These are phyloP conservation scores for Mimas tiliae DNA, from an alignment of 2,888 invertebrate genomes.

Conservation along the genomic window DNA sequence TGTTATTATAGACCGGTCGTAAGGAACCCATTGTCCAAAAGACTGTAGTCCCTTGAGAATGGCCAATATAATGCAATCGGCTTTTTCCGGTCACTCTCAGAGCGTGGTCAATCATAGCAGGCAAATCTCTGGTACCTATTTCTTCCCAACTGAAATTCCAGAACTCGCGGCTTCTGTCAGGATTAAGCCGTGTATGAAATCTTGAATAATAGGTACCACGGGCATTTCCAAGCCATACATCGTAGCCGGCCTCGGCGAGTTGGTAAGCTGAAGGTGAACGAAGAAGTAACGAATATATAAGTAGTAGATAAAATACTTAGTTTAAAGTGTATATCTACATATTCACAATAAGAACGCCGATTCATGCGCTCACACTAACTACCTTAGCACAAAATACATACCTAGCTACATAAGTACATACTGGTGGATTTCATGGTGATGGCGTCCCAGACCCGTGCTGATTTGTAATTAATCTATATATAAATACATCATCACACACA, in stretches of 20 bases:
- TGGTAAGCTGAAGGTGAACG: conserved; percentile 55
- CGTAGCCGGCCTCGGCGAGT: conserved; percentile 87
- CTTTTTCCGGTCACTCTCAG: conserved; percentile 80
- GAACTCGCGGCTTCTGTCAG: conserved; percentile 62
- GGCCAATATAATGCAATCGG: conserved; percentile 90
- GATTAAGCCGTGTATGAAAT: conserved; percentile 74
- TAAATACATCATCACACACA: too few species aligned
- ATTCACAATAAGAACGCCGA: too few species aligned
- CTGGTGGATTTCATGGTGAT: too few species aligned
- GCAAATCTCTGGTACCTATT: conserved; percentile 90
- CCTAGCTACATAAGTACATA: too few species aligned
- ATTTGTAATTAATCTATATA: too few species aligned
- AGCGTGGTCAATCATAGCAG: conserved; percentile 90
- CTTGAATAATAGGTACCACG: conserved; percentile 88
- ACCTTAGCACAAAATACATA: too few species aligned
- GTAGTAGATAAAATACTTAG: neutral
- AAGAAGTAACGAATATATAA: conserved; percentile 9
- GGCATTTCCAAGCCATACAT: conserved; percentile 91
- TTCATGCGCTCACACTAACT: too few species aligned
- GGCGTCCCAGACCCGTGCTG: too few species aligned
- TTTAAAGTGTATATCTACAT: too few species aligned
- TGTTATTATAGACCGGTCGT: conserved; percentile 86
- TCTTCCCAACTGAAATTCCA: conserved; percentile 92
- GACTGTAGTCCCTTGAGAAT: conserved; percentile 87
- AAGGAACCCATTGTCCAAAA: conserved; percentile 87